phyloP scores from a whole-genome alignment of 2,888 invertebrate species.

The Chrysolina americana region DNA sequence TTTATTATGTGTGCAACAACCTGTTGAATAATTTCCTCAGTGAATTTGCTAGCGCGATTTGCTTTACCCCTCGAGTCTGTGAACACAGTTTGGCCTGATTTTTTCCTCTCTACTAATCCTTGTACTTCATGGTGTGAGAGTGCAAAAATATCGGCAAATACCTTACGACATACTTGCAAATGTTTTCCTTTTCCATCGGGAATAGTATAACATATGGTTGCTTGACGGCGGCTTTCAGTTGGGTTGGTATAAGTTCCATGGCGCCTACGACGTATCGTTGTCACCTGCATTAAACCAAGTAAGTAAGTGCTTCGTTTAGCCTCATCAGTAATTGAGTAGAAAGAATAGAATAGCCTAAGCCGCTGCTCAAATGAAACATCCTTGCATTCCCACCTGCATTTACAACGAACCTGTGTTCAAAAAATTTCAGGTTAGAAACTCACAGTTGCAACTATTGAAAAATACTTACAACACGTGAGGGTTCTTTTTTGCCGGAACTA shows the following conservation, averaged over 20 bases:
- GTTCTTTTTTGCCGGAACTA: not conserved
- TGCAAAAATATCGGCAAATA: constrained; percentile 42
- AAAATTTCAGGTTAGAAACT: not conserved
- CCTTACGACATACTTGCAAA: constrained; percentile 38
- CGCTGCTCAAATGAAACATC: not conserved
- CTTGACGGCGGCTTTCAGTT: constrained; percentile 44
- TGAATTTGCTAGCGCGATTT: constrained; percentile 35
- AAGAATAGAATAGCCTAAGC: not conserved
- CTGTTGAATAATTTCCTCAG: constrained; percentile 36
- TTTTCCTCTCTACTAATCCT: constrained; percentile 42
- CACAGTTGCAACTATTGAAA: not conserved
- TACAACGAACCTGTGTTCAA: not conserved
- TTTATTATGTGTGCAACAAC: constrained; percentile 47
- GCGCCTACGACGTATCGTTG: constrained; percentile 40
- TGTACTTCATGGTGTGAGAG: constrained; percentile 43
- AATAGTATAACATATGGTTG: constrained; percentile 45
- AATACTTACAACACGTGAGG: not conserved
- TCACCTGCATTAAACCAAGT: constrained; percentile 39
- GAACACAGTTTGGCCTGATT: constrained; percentile 38
- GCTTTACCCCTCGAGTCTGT: constrained; percentile 37
- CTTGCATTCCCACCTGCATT: not conserved
- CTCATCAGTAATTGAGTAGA: not conserved
- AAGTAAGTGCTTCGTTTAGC: constrained; percentile 13
- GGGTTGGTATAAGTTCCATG: constrained; percentile 44
- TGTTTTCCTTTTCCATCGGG: constrained; percentile 41